phyloP scores from a whole-genome alignment of 2,888 invertebrate genomes.

The Drosophila peninsularis region DNA sequence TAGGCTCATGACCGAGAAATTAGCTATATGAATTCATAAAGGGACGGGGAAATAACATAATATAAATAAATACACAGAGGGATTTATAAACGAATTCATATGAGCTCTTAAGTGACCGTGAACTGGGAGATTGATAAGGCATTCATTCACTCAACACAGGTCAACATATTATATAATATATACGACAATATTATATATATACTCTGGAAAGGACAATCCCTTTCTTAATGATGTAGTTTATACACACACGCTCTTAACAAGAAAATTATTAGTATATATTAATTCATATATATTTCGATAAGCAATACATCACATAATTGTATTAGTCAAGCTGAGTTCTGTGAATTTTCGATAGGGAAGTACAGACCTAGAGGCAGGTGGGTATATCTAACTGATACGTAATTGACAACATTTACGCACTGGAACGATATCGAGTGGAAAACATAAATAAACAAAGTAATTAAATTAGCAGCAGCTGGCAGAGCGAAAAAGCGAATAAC shows the following conservation, averaged over 20 bases:
- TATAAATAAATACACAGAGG: no score
- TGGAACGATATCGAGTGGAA: constrained; percentile 27
- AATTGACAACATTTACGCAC: constrained; percentile 24
- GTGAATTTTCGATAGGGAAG: background rate
- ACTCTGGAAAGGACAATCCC: no score
- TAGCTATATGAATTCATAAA: background rate
- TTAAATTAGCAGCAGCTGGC: constrained; percentile 54
- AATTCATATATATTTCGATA: no score
- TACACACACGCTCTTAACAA: background rate
- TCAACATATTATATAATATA: no score
- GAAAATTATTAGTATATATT: no score
- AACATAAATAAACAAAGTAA: constrained; percentile 59
- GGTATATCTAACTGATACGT: constrained; percentile 2
- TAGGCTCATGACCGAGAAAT: background rate
- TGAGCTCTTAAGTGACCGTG: background rate
- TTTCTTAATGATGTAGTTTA: background rate
- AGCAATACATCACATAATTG: background rate
- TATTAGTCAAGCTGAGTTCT: constrained; percentile 1
- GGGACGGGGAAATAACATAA: background rate
- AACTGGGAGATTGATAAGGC: background rate
- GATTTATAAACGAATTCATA: no score
- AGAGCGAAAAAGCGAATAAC: constrained; percentile 25
- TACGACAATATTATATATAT: no score
- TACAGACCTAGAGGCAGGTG: background rate
- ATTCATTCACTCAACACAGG: background rate